Conservation (phyloP, 2,888 invertebrate genomes). For the Crepidodera aurea region DNA sequence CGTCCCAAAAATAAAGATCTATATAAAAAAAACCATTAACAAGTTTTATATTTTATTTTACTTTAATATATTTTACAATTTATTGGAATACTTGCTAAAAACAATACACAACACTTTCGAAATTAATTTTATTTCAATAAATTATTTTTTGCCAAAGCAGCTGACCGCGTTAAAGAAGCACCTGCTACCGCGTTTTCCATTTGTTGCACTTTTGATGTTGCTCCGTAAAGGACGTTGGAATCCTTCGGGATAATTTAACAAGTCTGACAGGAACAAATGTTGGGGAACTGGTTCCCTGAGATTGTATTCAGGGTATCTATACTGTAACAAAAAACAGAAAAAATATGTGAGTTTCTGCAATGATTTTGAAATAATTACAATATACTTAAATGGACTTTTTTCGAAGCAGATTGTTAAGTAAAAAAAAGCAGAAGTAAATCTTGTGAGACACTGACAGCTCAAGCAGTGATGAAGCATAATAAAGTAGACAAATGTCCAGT, state of each 20-base stretch:
- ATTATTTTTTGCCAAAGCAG: constrained; percentile 24
- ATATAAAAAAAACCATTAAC: too few species aligned
- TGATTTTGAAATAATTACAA: too few species aligned
- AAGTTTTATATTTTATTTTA: too few species aligned
- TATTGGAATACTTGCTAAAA: too few species aligned
- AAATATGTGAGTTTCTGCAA: too few species aligned
- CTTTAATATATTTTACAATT: too few species aligned
- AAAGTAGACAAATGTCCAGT: too few species aligned
- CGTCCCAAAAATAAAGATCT: too few species aligned
- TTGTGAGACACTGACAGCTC: not conserved
- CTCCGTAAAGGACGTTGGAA: constrained; percentile 13
- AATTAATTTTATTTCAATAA: not conserved
- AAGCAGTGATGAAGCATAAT: not conserved
- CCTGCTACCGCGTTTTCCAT: constrained; percentile 22
- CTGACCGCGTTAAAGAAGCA: constrained; percentile 28
- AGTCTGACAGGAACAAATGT: constrained; percentile 5
- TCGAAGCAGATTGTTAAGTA: too few species aligned
- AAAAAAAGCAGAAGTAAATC: not conserved
- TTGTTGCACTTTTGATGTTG: not conserved
- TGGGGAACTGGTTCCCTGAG: not conserved
- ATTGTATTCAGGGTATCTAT: constrained; percentile 11
- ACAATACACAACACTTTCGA: not conserved
- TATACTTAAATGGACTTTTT: too few species aligned
- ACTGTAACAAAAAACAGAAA: constrained; percentile 7
- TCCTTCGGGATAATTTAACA: constrained; percentile 4